A percentile compares a stretch with the other conserved stretches of the same genome.
Evolutionary conservation across 2,113 vertebrate genomes (phyloP).

Genomic region (Myrmecophaga tridactyla): DNA sequence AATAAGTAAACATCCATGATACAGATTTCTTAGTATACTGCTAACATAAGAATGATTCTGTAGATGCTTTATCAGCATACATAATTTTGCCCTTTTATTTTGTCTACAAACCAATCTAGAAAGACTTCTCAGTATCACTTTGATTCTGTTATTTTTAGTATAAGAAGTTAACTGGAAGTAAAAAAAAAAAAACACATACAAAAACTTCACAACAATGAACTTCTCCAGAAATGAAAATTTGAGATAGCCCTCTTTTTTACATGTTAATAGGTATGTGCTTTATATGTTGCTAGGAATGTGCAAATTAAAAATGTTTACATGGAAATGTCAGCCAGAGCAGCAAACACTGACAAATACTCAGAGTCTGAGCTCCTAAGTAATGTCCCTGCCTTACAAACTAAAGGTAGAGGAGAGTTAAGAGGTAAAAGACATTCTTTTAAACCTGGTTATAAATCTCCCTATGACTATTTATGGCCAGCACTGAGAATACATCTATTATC

Average conservation of each 20-base stretch:
- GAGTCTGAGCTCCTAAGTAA: neutral
- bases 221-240: conserved; percentile 5
- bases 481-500: neutral
- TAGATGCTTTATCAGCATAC: neutral
- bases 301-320: neutral
- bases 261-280: neutral
- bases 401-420: neutral
- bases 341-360: neutral
- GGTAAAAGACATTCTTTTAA: neutral
- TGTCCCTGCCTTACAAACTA: neutral
- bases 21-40: neutral
- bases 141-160: conserved; percentile 20
- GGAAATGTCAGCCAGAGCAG: neutral
- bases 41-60: neutral
- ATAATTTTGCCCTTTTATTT: neutral
- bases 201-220: neutral
- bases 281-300: neutral
- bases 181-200: too few species aligned
- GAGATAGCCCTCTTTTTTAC: neutral
- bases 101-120: neutral
- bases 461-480: neutral
- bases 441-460: neutral
- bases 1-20: neutral
- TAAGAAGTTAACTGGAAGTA: neutral
- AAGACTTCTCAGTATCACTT: neutral